Base-by-base conservation (phyloP, 1,140 invertebrate species). In the Leguminivora glycinivorella region DNA sequence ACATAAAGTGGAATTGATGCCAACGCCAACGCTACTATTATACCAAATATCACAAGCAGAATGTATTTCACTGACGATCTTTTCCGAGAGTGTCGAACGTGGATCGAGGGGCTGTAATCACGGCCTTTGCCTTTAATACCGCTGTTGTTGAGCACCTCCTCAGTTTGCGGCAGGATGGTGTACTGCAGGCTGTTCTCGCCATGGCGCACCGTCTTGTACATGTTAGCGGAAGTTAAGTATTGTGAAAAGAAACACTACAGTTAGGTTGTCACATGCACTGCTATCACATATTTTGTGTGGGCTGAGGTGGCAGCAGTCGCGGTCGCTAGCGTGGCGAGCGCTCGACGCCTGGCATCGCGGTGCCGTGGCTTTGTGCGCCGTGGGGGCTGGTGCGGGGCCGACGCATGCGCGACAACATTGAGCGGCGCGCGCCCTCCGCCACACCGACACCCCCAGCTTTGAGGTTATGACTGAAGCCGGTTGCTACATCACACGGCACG, bases 141-240 rank as follows among this genome's bases (percentile, higher is more conserved):
- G 73, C 93, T 94, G 73, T 93, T 93, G 72, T 89, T 93, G n/a
- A 93, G 84, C 72, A 94, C 93, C 78, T 94, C 94, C 82, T 95
- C 94, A 24, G 94, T 94, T 83, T 95, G 94, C 52, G 95, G 95
- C 40, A 95, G 88, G 75, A 95, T 95, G 43, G 94, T 95, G 82
- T 95, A 95, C 77, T 95, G 95, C 75, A 95, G 91, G 78, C 94
- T 95, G 77, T 95, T 94, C 80, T 95, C 95, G 34, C 95, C 95
- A 82, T 95, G 95, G 70, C 94, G 85, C 80, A 95, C 95, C 60
- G 95, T 95, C 92, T 95, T 95, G 87, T 95, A 95, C 95, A 95
- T 94, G 76, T 87, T 93, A 77, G 77, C 73, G n/a, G 75, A 52
- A 72, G 29, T 74, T 76, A 74, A 69, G 77, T 80, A 72, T 74